phyloP scores from a whole-genome alignment of 2,797 vertebrate genomes.

The Coendou prehensilis region DNA sequence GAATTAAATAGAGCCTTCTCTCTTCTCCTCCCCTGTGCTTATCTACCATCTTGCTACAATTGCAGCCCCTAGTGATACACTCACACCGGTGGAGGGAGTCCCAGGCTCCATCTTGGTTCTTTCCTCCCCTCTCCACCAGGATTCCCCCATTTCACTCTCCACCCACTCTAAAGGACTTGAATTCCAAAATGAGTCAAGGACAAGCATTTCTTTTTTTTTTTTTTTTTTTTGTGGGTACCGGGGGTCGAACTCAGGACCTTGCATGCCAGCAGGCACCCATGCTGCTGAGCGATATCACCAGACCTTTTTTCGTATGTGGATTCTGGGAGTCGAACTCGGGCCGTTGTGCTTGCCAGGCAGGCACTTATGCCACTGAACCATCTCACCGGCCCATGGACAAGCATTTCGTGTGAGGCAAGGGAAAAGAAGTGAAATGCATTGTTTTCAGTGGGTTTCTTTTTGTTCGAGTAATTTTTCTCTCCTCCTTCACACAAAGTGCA shows the following conservation, averaged over 20 bases:
- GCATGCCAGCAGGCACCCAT: too few relatives aligned
- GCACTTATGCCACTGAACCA: too few relatives aligned
- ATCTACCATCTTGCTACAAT: not conserved
- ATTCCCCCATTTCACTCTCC: not conserved
- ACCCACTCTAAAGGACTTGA: not conserved
- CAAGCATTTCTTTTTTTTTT: not conserved
- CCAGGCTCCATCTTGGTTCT: not conserved
- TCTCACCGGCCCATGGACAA: not conserved
- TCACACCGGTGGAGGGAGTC: not conserved
- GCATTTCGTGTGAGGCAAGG: not conserved
- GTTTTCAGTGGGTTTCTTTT: not conserved
- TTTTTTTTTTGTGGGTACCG: too few relatives aligned
- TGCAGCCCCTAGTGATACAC: not conserved
- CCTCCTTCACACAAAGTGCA: not conserved
- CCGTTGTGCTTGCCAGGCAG: too few relatives aligned
- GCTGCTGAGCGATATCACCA: too few relatives aligned
- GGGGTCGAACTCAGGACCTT: too few relatives aligned
- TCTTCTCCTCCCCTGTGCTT: accelerated
- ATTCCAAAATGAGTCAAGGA: not conserved
- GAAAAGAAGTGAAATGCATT: not conserved
- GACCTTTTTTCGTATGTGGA: too few relatives aligned
- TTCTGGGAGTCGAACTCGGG: too few relatives aligned
- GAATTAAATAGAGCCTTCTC: not conserved
- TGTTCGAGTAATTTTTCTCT: not conserved
- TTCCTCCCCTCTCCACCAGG: not conserved